Base-by-base conservation (phyloP, 2,888 invertebrate genomes). In the Philonicus albiceps region DNA sequence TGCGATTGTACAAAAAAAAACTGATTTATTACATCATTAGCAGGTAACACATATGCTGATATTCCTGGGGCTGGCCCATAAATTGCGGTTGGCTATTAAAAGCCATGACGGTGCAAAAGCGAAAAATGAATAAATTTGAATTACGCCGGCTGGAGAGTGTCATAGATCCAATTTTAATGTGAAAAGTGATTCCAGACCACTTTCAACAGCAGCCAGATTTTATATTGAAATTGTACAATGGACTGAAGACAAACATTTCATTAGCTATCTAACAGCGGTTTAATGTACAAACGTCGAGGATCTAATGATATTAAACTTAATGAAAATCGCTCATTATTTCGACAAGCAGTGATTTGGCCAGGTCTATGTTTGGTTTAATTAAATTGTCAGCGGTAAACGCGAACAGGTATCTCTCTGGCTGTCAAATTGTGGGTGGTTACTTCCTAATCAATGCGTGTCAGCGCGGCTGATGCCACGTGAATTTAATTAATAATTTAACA, bases 401-500 rank as follows among this genome's bases (percentile, higher is more conserved):
- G 64, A 37, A 64, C 64, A 64, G 64, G 64, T 64, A 64, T 27
- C 8, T 37, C 37, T 37, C 22, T 49, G 78, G 49, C 27, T 7
- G 78, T 78, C 49, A 78, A 43, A 78, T 49, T 43, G 43, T 37
- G 43, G 30, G 74, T 37, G 78, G 78, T 78, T 76, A 27, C 16
- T 53, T 64, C 11, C 16, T 78, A 78, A 78, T 49, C 78, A 78
- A 78, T 27, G 30, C 43, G 78, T 64, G 64, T 64, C 64, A 64
- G 13, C 49, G 22, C 49, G 49, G 16, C 49, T 49, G 78, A 37
- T 49, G 49, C 49, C 78, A 22, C 11, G 13, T 22, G 43, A 43
- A 78, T 78, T 78, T 49, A 78, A 78, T 78, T 78, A 78, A 49
- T 78, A 49, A 78, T 78, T 11, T 49, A 78, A 49, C 43, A 49